Evolutionary conservation across 2,113 vertebrate genomes (phyloP).

Genomic region (Passer domesticus): DNA sequence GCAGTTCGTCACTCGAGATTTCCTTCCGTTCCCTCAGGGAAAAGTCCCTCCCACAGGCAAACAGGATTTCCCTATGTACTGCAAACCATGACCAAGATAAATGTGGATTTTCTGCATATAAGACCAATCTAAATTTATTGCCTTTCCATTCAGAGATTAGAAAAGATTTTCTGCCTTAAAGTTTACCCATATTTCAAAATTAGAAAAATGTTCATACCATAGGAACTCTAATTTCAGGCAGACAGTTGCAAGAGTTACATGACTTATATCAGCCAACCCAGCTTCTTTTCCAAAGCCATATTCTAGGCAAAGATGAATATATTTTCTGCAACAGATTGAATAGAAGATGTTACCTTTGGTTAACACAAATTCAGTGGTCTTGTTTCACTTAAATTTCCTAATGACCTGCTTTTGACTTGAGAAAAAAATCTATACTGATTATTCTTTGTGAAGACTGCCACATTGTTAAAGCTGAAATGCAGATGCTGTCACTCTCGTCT

Average conservation of each 20-base stretch:
- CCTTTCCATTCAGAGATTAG: not conserved
- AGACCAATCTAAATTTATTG: not conserved
- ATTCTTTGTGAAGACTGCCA: not conserved
- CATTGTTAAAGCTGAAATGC: not conserved
- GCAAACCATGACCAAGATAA: not conserved
- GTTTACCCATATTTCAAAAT: not conserved
- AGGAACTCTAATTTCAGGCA: not conserved
- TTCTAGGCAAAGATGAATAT: not conserved
- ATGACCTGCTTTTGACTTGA: not conserved
- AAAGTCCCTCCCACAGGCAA: not conserved
- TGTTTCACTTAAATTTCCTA: not conserved
- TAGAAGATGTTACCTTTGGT: not conserved
- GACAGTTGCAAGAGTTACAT: not conserved
- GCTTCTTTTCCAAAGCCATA: not conserved
- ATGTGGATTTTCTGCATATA: not conserved
- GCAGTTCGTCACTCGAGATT: rapidly evolving
- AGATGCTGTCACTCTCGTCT: not conserved
- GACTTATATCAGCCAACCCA: not conserved
- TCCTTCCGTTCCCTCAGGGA: too few species aligned
- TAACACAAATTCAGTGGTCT: not conserved
- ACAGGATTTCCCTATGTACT: not conserved
- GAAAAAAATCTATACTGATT: not conserved
- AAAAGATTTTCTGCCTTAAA: not conserved
- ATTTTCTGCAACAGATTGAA: not conserved
- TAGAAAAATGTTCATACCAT: not conserved